Evolutionary conservation across 1,140 invertebrate species (phyloP).

Genomic region (Cydia splendana): DNA sequence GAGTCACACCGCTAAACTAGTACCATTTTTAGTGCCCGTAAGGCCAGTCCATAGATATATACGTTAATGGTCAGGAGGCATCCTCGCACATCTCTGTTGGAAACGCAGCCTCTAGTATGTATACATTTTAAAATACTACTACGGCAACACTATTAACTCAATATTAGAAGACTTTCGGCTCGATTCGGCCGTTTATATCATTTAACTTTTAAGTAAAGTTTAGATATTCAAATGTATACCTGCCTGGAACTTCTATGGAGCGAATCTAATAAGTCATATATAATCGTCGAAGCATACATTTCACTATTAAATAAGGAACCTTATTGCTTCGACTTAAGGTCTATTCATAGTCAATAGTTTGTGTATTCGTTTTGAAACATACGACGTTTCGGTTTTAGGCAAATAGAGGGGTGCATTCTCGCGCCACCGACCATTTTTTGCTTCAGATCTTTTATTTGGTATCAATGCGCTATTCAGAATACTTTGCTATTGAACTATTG

Average conservation of each 20-base stretch:
- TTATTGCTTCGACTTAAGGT: background rate
- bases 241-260: background rate
- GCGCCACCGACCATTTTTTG: conserved; percentile 1
- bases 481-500: background rate
- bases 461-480: background rate
- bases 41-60: too few relatives aligned
- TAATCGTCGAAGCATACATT: background rate
- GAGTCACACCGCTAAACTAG: too few relatives aligned
- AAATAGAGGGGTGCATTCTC: background rate
- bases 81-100: too few relatives aligned
- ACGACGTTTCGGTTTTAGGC: background rate
- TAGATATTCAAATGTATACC: background rate
- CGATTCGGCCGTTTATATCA: too few relatives aligned
- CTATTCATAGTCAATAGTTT: background rate
- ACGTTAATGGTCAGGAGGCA: too few relatives aligned
- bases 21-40: too few relatives aligned
- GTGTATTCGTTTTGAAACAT: background rate
- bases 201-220: too few relatives aligned
- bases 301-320: background rate
- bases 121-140: too few relatives aligned
- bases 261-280: background rate
- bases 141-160: background rate
- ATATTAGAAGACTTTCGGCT: too few relatives aligned
- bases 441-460: background rate
- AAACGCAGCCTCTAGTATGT: too few relatives aligned